These are phyloP conservation scores for Trichoplusia ni DNA, from an alignment of 1,140 invertebrate species.

Conservation along the genomic window DNA sequence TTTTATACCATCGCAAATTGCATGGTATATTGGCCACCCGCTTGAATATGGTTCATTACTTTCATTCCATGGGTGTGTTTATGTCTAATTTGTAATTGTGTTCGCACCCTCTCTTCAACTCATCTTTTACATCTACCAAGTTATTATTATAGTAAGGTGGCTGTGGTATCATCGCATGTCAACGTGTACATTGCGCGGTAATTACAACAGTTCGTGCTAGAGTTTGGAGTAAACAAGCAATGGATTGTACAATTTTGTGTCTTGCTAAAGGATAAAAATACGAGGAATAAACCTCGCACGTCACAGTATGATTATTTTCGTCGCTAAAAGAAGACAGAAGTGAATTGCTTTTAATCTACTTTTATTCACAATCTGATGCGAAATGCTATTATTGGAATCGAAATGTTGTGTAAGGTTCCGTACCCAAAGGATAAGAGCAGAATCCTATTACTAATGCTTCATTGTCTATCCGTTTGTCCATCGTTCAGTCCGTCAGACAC, in stretches of 20 bases:
- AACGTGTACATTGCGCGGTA: slow-evolving; percentile 26
- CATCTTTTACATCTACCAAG: slow-evolving; percentile 39
- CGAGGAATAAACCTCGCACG: slow-evolving; percentile 30
- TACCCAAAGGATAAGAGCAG: background rate
- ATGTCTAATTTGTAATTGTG: slow-evolving; percentile 68
- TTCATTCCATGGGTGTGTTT: slow-evolving; percentile 66
- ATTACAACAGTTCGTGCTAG: background rate
- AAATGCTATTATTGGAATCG: slow-evolving; percentile 3
- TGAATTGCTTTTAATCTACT: slow-evolving; percentile 36
- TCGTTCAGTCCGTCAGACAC: too few relatives aligned
- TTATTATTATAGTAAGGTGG: background rate
- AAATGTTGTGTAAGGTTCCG: background rate
- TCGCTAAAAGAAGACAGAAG: slow-evolving; percentile 31
- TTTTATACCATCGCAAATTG: slow-evolving; percentile 74
- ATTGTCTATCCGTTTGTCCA: too few relatives aligned
- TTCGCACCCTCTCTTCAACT: slow-evolving; percentile 62
- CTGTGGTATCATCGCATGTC: background rate
- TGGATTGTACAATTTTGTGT: background rate
- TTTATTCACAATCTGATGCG: slow-evolving; percentile 37
- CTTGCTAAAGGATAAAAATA: background rate
- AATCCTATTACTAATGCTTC: too few relatives aligned
- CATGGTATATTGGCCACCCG: slow-evolving; percentile 64
- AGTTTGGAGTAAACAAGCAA: background rate
- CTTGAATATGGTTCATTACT: slow-evolving; percentile 75
- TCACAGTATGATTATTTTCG: slow-evolving; percentile 40